A percentile compares a stretch with the other conserved stretches of the same genome.
These are phyloP conservation scores for Caenorhabditis macrosperma DNA, from an alignment of 2,888 invertebrate genomes.

Conservation along the genomic window DNA sequence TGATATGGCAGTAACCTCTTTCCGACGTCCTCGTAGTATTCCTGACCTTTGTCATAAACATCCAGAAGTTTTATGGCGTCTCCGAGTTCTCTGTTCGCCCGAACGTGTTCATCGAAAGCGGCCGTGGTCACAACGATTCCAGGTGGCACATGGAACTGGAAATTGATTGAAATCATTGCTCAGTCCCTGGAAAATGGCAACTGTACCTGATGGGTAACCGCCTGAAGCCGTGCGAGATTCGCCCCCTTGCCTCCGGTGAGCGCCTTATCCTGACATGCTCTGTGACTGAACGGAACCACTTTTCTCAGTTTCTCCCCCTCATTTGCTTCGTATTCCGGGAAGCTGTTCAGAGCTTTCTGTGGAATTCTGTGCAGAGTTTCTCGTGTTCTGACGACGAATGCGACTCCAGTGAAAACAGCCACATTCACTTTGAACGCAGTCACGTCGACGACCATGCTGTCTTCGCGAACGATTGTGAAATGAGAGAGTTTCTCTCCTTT, in stretches of 20 bases:
- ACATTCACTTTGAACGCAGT: conserved; percentile 35
- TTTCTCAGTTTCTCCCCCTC: conserved; percentile 40
- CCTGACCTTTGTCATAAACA: conserved; percentile 7
- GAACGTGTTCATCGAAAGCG: conserved; percentile 66
- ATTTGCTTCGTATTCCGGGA: conserved; percentile 54
- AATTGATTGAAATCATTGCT: neutral
- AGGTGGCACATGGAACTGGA: conserved; percentile 69
- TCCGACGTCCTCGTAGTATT: conserved; percentile 46
- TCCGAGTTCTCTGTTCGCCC: conserved; percentile 46
- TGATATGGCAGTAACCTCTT: neutral
- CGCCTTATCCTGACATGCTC: conserved; percentile 79
- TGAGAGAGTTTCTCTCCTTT: conserved; percentile 37
- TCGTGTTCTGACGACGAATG: conserved; percentile 41
- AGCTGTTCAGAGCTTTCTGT: conserved; percentile 10
- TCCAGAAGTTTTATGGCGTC: conserved; percentile 30
- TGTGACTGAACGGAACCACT: conserved; percentile 67
- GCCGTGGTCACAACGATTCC: conserved; percentile 73
- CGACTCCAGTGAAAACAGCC: conserved; percentile 54
- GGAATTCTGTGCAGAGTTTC: conserved; percentile 16
- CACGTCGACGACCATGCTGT: conserved; percentile 36
- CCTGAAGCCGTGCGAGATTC: conserved; percentile 85
- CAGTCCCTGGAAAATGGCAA: too few relatives aligned
- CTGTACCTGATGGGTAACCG: conserved; percentile 75
- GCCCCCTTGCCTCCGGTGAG: conserved; percentile 89
- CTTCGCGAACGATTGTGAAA: conserved; percentile 31